phyloP scores from a whole-genome alignment of 2,888 invertebrate genomes.

The Spodoptera exigua region DNA sequence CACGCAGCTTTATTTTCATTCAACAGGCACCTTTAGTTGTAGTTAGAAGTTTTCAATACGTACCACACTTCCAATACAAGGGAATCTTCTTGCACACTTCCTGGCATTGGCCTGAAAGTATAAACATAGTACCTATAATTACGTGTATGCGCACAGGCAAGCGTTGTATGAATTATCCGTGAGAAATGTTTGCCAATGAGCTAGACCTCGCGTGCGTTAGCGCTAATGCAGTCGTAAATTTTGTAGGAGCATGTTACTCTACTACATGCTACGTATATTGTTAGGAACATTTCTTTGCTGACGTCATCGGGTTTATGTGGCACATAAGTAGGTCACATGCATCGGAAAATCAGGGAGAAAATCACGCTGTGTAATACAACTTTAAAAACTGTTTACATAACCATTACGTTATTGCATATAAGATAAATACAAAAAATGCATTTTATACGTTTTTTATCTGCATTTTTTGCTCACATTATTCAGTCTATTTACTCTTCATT shows the following conservation, averaged over 20 bases:
- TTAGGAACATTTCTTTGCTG: conserved; percentile 23
- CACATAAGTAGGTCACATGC: conserved; percentile 19
- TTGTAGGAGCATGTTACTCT: conserved; percentile 35
- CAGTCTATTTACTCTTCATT: conserved; percentile 26
- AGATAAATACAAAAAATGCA: conserved; percentile 24
- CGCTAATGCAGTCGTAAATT: conserved; percentile 50
- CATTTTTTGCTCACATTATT: conserved; percentile 45
- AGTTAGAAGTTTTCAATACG: conserved; percentile 64
- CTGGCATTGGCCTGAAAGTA: conserved; percentile 92
- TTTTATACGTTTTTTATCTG: conserved; percentile 18
- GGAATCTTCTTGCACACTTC: conserved; percentile 92
- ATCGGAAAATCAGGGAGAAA: not conserved
- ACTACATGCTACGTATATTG: conserved; percentile 29
- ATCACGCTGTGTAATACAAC: not conserved
- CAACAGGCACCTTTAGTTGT: conserved; percentile 23
- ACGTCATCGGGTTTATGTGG: conserved; percentile 28
- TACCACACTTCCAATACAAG: conserved; percentile 95
- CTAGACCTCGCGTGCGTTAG: conserved; percentile 53
- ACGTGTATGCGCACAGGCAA: conserved; percentile 22
- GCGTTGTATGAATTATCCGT: conserved; percentile 17
- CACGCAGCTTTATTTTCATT: conserved; percentile 52
- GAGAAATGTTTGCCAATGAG: conserved; percentile 54
- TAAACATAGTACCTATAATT: conserved; percentile 23
- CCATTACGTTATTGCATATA: not conserved
- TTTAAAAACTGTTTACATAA: too few species aligned